Base-by-base conservation (phyloP, 2,888 invertebrate species). In the Caenorhabditis panamensis region DNA sequence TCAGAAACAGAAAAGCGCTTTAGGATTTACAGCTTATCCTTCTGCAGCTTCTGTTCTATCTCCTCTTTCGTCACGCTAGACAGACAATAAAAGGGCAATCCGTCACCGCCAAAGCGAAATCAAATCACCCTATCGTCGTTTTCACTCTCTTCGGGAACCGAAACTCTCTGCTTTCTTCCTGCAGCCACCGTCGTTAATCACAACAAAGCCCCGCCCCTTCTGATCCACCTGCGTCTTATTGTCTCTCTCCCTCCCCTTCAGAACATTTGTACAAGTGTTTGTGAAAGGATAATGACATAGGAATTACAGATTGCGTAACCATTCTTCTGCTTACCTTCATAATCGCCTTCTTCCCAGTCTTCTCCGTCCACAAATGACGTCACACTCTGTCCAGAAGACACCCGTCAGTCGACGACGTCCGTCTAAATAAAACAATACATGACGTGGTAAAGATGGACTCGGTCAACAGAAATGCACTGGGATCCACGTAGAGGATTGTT, bases 251-350 rank as follows among this genome's bases (percentile, higher is more conserved):
- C 28, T 51, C 13, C 28, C 22, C 31, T 51, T 69, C 53, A 53
- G 51, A 54, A 54, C 41, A 53, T n/a, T n/a, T n/a, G 37, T 67
- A 56, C 31, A 16, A 62, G 49, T 26, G 26, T 13, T 13, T 31
- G 5, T 6, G 31, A 31, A 31, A 37, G 31, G 16, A 28, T 6
- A n/a, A 37, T 20, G 16, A 47, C 22, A 24, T 36, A n/a, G 36
- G 61, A 1, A 28, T 44, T 44, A 18, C 36, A n/a, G 47, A 5
- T 36, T 8, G 51, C 49, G 36, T 24, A 36, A 24, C 37, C 20
- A 26, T 31, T 36, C 47, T 5, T 26, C 18, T 44, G 47, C 73
- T 73, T 66, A 73, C 73, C 73, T 73, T 64, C 73, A 73, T 73
- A 41, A 73, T 66, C 51, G 56, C 28, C 54, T 31, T 37, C 16